Conservation (phyloP, 2,113 vertebrate species). For the Gorsachius goisagi region DNA sequence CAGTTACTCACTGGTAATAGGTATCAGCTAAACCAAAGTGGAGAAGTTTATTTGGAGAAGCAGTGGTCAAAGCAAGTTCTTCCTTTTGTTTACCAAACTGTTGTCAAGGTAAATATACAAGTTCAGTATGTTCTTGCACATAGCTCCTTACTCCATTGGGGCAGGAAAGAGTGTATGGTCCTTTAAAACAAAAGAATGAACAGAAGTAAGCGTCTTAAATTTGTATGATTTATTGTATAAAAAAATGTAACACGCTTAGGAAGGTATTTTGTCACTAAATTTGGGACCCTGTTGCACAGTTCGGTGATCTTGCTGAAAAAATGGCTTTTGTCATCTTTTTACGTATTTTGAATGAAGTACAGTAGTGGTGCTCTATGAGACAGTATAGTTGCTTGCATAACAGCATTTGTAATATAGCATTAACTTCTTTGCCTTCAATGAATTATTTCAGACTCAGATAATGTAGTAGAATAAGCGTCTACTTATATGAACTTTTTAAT, state of each 20-base stretch:
- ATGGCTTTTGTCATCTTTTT: background rate
- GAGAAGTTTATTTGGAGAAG: conserved; percentile 90
- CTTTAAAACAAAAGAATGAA: background rate
- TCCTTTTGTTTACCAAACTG: conserved; percentile 89
- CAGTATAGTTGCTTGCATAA: background rate
- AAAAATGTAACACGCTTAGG: background rate
- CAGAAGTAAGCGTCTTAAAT: background rate
- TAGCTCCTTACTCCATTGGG: background rate
- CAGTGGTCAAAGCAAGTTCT: conserved; percentile 96
- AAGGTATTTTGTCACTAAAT: background rate
- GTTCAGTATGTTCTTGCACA: background rate
- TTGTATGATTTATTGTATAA: background rate
- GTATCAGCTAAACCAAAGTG: conserved; percentile 87
- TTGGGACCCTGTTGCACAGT: background rate
- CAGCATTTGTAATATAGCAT: background rate
- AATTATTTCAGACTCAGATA: background rate
- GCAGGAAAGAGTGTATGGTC: background rate
- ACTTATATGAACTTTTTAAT: background rate
- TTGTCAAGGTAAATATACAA: conserved; percentile 85
- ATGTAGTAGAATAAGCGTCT: background rate
- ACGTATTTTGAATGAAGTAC: background rate
- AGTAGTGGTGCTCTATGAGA: background rate
- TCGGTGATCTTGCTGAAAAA: background rate
- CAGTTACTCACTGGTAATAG: conserved; percentile 90
- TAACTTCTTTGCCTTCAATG: background rate